Conservation (phyloP, 2,888 invertebrate species). For the Saturnia pavonia region DNA sequence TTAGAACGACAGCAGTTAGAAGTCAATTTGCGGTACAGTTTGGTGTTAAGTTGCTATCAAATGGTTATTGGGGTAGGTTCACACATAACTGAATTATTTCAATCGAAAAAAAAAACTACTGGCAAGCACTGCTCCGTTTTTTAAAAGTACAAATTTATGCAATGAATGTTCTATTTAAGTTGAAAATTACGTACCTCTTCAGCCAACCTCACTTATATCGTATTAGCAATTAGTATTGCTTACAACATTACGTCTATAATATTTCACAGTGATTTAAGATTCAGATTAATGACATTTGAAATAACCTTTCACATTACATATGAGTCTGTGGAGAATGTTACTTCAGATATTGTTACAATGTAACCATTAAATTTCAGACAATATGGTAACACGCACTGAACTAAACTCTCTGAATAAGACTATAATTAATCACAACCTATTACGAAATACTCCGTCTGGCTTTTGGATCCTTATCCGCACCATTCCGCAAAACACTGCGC, state of each 20-base stretch:
- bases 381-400: slow-evolving; percentile 29
- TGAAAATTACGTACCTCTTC: too few species aligned
- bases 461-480: slow-evolving; percentile 29
- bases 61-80: too few species aligned
- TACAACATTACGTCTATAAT: neutral
- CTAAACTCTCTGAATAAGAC: slow-evolving; percentile 34
- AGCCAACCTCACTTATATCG: neutral
- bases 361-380: slow-evolving; percentile 33
- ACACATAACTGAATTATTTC: too few species aligned
- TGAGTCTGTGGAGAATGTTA: neutral
- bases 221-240: neutral
- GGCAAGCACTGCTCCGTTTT: too few species aligned
- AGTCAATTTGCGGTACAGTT: too few species aligned
- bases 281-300: neutral
- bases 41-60: too few species aligned
- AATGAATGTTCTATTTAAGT: too few species aligned
- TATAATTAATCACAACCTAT: slow-evolving; percentile 38
- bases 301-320: slow-evolving; percentile 1
- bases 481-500: slow-evolving; percentile 55
- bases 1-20: too few species aligned
- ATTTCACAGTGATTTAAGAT: slow-evolving; percentile 7
- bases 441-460: slow-evolving; percentile 15
- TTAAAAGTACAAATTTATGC: neutral
- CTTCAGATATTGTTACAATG: slow-evolving; percentile 15
- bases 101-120: too few species aligned